Percentiles rank a stretch among this genome's conserved stretches.
Conservation (phyloP, 2,797 vertebrate species). For the Spinus olivaceus region DNA sequence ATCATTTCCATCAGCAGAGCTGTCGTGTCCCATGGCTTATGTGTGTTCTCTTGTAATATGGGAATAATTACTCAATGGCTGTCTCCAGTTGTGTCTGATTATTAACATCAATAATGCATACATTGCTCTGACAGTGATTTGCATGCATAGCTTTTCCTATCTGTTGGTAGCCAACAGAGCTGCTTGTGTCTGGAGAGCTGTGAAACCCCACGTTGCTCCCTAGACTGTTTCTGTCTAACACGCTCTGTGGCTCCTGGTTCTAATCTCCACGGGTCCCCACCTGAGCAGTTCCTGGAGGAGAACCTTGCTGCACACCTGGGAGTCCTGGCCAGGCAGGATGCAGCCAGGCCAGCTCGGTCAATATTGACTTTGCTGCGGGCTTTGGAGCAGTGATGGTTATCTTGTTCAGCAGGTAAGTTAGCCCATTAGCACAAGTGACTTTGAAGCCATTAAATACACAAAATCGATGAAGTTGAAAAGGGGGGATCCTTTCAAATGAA, state of each 20-base stretch:
- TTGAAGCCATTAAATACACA: slow-evolving; percentile 22
- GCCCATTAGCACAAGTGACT: background rate
- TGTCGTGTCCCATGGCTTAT: background rate
- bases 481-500: background rate
- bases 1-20: background rate
- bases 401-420: background rate
- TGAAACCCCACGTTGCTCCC: background rate
- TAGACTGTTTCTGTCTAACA: background rate
- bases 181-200: background rate
- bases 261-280: background rate
- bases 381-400: background rate
- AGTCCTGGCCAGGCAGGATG: background rate
- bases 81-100: slow-evolving; percentile 4
- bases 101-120: background rate
- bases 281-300: background rate
- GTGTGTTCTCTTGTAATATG: background rate
- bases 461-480: background rate
- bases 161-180: background rate
- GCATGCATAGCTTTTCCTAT: background rate
- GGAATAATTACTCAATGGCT: background rate
- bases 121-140: background rate
- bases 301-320: background rate
- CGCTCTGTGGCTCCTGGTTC: background rate
- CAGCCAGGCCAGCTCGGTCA: slow-evolving; percentile 11
- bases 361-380: slow-evolving; percentile 50